Percentiles rank a stretch among this genome's conserved stretches.
These are phyloP conservation scores for Polydrusus cervinus DNA, from an alignment of 2,888 invertebrate genomes.

Conservation along the genomic window DNA sequence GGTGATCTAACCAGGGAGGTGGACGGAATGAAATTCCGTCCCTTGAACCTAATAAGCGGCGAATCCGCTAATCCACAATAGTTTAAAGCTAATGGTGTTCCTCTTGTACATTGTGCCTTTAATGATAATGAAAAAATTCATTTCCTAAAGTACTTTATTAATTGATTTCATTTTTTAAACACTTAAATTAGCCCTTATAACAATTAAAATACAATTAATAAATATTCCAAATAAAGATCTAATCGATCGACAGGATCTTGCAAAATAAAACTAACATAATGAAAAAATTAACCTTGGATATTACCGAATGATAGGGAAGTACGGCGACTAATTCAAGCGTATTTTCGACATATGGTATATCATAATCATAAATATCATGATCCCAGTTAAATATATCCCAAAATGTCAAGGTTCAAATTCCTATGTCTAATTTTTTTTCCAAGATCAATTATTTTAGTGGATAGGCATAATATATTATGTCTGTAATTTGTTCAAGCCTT, in stretches of 20 bases:
- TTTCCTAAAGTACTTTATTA: too few species aligned
- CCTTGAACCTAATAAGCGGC: too few species aligned
- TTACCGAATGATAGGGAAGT: slow-evolving; percentile 18
- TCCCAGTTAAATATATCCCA: slow-evolving; percentile 2
- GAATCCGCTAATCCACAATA: too few species aligned
- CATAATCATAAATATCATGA: not conserved
- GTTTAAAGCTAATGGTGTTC: too few species aligned
- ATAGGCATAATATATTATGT: slow-evolving; percentile 10
- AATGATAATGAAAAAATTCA: too few species aligned
- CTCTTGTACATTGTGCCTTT: too few species aligned
- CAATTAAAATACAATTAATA: slow-evolving; percentile 8
- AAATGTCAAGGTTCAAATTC: slow-evolving; percentile 25
- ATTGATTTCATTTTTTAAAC: too few species aligned
- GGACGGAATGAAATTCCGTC: too few species aligned
- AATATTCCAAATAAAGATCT: slow-evolving; percentile 16
- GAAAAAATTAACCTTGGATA: slow-evolving; percentile 17
- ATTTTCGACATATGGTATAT: slow-evolving; percentile 4
- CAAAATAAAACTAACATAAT: slow-evolving; percentile 7
- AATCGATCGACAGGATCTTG: slow-evolving; percentile 20
- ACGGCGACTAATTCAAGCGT: slow-evolving; percentile 15
- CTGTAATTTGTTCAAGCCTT: not conserved
- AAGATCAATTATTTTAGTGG: slow-evolving; percentile 5
- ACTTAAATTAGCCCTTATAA: not conserved
- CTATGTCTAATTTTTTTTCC: slow-evolving; percentile 5
- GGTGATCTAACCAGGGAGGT: too few species aligned